A percentile compares a stretch with the other conserved stretches of the same genome.
phyloP scores from a whole-genome alignment of 2,797 vertebrate genomes.

The Erithacus rubecula region DNA sequence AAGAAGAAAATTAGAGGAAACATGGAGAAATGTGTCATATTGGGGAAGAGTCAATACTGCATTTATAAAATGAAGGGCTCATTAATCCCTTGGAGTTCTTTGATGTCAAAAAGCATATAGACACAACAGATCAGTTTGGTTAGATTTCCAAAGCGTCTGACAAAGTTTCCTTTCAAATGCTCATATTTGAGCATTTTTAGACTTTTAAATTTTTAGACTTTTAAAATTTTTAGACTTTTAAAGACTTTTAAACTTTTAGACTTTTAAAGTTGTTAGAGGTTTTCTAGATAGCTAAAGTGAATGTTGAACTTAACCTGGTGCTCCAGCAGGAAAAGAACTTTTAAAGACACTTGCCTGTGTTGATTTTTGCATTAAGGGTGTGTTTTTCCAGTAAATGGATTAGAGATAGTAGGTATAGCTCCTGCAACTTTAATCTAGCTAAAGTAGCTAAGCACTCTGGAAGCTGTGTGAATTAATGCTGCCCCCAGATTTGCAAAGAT shows the following conservation, averaged over 20 bases:
- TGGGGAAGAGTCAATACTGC: background rate
- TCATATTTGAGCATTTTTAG: too few species aligned
- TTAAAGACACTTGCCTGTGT: background rate
- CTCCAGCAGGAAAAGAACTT: background rate
- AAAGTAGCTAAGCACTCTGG: background rate
- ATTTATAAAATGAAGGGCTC: background rate
- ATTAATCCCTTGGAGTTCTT: background rate
- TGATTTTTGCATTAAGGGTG: background rate
- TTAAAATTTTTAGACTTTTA: background rate
- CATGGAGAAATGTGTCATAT: background rate
- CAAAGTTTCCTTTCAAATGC: background rate
- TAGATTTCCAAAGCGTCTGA: background rate
- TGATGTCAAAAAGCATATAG: background rate
- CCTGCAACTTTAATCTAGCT: background rate
- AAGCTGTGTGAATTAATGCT: background rate
- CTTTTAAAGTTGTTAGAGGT: background rate
- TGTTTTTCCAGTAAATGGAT: background rate
- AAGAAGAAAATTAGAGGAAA: slow-evolving; percentile 6
- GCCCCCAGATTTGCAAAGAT: background rate
- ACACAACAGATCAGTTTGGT: background rate
- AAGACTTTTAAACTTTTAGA: background rate
- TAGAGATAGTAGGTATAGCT: background rate
- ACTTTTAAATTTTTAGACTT: too few species aligned
- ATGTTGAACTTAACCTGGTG: background rate
- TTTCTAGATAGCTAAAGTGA: background rate